These are phyloP conservation scores for Drosophila pseudotalamancana DNA, from an alignment of 2,888 invertebrate genomes.

Conservation along the genomic window DNA sequence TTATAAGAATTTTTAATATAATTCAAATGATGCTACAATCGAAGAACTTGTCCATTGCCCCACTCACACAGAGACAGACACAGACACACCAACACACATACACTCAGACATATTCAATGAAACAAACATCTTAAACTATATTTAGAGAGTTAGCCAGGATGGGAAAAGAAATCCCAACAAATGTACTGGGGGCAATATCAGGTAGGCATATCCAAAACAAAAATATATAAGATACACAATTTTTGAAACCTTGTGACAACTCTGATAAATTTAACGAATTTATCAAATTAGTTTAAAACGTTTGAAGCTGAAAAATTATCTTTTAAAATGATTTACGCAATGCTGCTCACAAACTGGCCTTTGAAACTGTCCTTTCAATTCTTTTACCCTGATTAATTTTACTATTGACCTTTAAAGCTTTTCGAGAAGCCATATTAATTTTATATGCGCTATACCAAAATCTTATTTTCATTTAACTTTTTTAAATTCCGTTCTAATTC, in stretches of 20 bases:
- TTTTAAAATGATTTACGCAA: conserved; percentile 13
- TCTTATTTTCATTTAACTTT: conserved; percentile 30
- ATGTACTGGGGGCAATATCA: conserved; percentile 34
- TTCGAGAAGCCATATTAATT: conserved; percentile 74
- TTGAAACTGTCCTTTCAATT: conserved; percentile 22
- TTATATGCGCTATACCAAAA: conserved; percentile 31
- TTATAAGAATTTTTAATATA: conserved; percentile 55
- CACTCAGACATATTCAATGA: conserved; percentile 7
- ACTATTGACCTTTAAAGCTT: conserved; percentile 72
- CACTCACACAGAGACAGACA: conserved; percentile 9
- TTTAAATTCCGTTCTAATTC: neutral
- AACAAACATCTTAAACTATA: conserved; percentile 13
- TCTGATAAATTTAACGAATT: conserved; percentile 62
- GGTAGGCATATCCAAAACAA: conserved; percentile 47
- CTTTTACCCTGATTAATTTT: conserved; percentile 38
- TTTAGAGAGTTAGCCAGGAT: conserved; percentile 4
- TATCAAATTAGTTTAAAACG: conserved; percentile 42
- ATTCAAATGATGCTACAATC: conserved; percentile 28
- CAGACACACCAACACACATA: conserved; percentile 5
- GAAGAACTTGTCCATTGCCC: conserved; percentile 32
- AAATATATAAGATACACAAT: conserved; percentile 9
- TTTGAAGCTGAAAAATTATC: conserved; percentile 44
- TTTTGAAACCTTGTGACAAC: conserved; percentile 37
- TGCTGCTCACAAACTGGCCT: conserved; percentile 50
- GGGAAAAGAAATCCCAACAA: conserved; percentile 6